These are phyloP conservation scores for Calidris pygmaea DNA, from an alignment of 2,113 vertebrate genomes.

Conservation along the genomic window DNA sequence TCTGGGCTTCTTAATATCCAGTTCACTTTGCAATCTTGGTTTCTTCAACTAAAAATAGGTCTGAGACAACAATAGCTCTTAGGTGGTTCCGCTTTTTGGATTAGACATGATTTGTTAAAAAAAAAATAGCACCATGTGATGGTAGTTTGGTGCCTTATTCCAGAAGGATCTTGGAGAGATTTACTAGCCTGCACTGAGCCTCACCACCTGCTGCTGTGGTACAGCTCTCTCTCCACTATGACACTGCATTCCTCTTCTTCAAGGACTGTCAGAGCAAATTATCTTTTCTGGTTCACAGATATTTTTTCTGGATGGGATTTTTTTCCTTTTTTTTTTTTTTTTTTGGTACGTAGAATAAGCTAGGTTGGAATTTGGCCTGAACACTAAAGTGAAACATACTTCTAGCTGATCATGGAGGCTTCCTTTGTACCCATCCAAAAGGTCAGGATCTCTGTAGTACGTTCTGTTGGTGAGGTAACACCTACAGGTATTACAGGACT, in stretches of 20 bases:
- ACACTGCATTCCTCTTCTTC: not conserved
- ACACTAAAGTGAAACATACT: not conserved
- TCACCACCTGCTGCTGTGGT: not conserved
- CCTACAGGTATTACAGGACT: not conserved
- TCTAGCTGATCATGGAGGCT: not conserved
- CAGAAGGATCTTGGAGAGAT: not conserved
- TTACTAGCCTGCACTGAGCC: not conserved
- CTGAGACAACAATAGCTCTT: constrained; percentile 6
- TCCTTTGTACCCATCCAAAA: not conserved
- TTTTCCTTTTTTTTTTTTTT: not conserved
- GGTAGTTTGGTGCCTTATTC: not conserved
- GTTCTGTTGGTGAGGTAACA: not conserved
- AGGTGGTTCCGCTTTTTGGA: not conserved
- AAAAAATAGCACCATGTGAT: not conserved
- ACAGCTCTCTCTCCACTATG: not conserved
- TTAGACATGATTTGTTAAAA: not conserved
- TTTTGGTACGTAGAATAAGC: not conserved
- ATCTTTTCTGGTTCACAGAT: not conserved
- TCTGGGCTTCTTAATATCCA: not conserved
- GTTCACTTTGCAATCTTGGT: constrained; percentile 11
- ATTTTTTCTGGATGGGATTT: not conserved
- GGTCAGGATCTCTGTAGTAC: not conserved
- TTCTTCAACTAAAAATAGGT: constrained; percentile 27
- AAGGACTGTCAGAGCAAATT: not conserved
- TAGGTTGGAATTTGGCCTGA: not conserved